These are phyloP conservation scores for Agrotis ipsilon DNA, from an alignment of 2,888 invertebrate genomes.

Conservation along the genomic window DNA sequence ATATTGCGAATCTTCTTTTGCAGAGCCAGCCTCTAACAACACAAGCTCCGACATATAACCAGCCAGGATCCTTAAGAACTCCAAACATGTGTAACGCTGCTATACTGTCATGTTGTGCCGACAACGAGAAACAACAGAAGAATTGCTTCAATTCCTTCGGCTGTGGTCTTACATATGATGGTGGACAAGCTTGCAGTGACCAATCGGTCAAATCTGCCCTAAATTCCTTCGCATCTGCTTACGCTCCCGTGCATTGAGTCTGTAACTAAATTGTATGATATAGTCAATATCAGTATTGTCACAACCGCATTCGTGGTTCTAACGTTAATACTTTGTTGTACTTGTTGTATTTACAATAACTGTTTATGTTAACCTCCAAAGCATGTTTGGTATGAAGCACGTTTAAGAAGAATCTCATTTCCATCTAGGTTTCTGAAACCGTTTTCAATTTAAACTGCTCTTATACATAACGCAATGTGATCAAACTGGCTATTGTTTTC, in stretches of 20 bases:
- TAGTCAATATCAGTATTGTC: conserved; percentile 73
- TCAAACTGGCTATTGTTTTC: conserved; percentile 5
- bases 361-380: conserved; percentile 41
- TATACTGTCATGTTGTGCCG: conserved; percentile 79
- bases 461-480: not conserved
- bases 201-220: conserved; percentile 72
- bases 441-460: not conserved
- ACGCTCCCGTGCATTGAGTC: conserved; percentile 72
- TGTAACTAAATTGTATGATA: conserved; percentile 22
- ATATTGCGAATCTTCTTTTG: conserved; percentile 54
- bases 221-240: conserved; percentile 73
- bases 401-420: not conserved
- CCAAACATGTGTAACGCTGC: conserved; percentile 78
- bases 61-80: conserved; percentile 18
- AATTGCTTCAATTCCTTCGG: conserved; percentile 76
- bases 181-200: conserved; percentile 70
- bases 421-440: not conserved
- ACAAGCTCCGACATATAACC: conserved; percentile 57
- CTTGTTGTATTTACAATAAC: conserved; percentile 36
- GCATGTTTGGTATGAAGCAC: conserved; percentile 15
- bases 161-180: conserved; percentile 69
- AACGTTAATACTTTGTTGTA: conserved; percentile 51
- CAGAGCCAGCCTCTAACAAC: conserved; percentile 63
- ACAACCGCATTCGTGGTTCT: conserved; percentile 44
- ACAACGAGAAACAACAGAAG: conserved; percentile 58